A percentile compares a stretch with the other conserved stretches of the same genome.
Evolutionary conservation across 2,797 vertebrate species (phyloP).

Genomic region (Channallabes apus): DNA sequence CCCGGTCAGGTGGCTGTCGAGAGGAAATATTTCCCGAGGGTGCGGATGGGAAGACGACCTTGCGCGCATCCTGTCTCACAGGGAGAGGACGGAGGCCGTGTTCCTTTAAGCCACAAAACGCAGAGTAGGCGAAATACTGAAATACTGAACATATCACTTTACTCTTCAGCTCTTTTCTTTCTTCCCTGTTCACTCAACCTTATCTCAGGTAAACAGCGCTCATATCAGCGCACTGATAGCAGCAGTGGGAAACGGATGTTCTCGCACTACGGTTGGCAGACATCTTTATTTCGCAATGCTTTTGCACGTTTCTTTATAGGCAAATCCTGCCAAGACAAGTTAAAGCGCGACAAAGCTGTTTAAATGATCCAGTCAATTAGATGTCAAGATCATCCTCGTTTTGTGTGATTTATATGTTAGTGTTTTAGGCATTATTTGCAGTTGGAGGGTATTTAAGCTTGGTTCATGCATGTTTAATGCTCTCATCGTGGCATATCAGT

Average conservation of each 20-base stretch:
- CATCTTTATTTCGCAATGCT: conserved; percentile 1
- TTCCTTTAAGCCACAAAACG: conserved; percentile 17
- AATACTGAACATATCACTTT: background rate
- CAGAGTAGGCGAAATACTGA: background rate
- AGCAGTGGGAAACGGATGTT: conserved; percentile 8
- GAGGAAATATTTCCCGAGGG: conserved; percentile 51
- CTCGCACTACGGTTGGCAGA: background rate
- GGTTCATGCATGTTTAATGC: conserved; percentile 18
- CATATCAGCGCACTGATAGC: conserved; percentile 17
- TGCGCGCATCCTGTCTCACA: conserved; percentile 49
- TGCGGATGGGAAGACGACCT: conserved; percentile 49
- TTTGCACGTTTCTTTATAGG: background rate
- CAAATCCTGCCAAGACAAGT: conserved; percentile 7
- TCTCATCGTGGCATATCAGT: conserved; percentile 14
- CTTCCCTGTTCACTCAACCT: background rate
- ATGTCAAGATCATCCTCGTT: background rate
- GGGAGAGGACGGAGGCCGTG: conserved; percentile 10
- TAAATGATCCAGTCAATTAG: conserved; percentile 3
- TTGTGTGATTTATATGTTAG: conserved; percentile 25
- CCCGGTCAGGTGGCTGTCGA: conserved; percentile 33
- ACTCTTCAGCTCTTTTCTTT: conserved; percentile 1
- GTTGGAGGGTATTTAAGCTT: conserved; percentile 1
- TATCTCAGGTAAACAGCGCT: conserved; percentile 20
- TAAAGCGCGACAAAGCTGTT: background rate
- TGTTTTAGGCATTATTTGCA: background rate